Percentiles rank a stretch among this genome's conserved stretches.
These are phyloP conservation scores for Chalcosyrphus nemorum DNA, from an alignment of 2,888 invertebrate species.

Conservation along the genomic window DNA sequence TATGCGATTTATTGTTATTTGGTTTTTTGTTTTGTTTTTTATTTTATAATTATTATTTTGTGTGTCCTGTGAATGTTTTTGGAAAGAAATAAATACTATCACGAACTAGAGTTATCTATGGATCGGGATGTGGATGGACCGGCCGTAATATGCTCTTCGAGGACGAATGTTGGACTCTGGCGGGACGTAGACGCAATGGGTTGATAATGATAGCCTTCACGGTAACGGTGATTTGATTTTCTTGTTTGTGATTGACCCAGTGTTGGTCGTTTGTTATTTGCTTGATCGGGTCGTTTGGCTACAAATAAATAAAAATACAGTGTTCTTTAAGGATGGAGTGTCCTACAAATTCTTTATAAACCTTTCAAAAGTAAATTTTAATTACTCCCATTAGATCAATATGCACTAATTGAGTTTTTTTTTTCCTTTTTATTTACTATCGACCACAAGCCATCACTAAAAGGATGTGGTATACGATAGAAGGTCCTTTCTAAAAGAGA, in stretches of 20 bases:
- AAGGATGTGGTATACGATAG: background rate
- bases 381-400: no score
- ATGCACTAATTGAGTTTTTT: background rate
- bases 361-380: no score
- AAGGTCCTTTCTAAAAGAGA: background rate
- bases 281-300: conserved; percentile 83
- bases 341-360: no score
- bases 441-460: background rate
- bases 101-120: conserved; percentile 83
- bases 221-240: conserved; percentile 82
- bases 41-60: conserved; percentile 75
- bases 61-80: conserved; percentile 74
- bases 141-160: conserved; percentile 81
- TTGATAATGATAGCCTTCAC: conserved; percentile 83
- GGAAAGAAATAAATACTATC: conserved; percentile 82
- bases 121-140: conserved; percentile 83
- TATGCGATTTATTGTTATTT: conserved; percentile 71
- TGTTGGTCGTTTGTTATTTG: conserved; percentile 82
- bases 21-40: conserved; percentile 74
- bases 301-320: conserved; percentile 21
- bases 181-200: conserved; percentile 83
- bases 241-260: conserved; percentile 82
- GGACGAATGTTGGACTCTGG: conserved; percentile 83
- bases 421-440: background rate
- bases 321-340: background rate